Conservation (phyloP, 2,113 vertebrate species). For the Pogonocichla stellata region DNA sequence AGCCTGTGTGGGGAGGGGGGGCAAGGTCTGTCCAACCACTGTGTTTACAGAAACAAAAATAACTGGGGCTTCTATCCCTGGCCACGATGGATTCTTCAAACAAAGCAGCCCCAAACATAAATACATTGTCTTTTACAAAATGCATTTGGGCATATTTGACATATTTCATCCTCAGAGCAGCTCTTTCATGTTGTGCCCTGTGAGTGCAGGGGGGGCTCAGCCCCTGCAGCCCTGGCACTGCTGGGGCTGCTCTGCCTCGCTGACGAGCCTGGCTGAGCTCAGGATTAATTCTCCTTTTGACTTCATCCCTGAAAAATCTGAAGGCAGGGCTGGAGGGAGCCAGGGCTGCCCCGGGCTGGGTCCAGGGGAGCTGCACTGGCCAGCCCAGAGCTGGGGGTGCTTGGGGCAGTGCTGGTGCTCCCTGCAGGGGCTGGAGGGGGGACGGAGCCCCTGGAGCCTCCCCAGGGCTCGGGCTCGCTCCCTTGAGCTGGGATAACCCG, state of each 20-base stretch:
- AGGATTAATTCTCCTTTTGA: not conserved
- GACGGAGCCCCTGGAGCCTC: not conserved
- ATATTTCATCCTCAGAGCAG: not conserved
- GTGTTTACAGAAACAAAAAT: not conserved
- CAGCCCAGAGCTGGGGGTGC: rapidly evolving
- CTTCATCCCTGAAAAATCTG: not conserved
- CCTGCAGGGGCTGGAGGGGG: rapidly evolving
- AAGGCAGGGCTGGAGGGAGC: not conserved
- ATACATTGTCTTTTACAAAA: not conserved
- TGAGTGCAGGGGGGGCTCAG: not conserved
- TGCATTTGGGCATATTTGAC: not conserved
- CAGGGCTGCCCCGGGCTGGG: not conserved
- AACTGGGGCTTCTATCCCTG: not conserved
- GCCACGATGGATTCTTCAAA: not conserved
- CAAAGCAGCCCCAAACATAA: constrained; percentile 1
- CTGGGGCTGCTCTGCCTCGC: not conserved
- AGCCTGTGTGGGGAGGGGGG: not conserved
- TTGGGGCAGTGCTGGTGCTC: rapidly evolving
- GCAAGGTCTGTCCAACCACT: not conserved
- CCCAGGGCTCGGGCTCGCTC: not conserved
- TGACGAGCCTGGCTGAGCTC: not conserved
- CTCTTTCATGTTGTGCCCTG: not conserved
- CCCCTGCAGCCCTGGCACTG: rapidly evolving
- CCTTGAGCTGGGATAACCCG: rapidly evolving
- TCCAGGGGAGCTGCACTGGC: not conserved